Evolutionary conservation across 2,113 vertebrate species (phyloP), one percentile per base, ranked within the genome.

Genomic region (Mus spicilegus): DNA sequence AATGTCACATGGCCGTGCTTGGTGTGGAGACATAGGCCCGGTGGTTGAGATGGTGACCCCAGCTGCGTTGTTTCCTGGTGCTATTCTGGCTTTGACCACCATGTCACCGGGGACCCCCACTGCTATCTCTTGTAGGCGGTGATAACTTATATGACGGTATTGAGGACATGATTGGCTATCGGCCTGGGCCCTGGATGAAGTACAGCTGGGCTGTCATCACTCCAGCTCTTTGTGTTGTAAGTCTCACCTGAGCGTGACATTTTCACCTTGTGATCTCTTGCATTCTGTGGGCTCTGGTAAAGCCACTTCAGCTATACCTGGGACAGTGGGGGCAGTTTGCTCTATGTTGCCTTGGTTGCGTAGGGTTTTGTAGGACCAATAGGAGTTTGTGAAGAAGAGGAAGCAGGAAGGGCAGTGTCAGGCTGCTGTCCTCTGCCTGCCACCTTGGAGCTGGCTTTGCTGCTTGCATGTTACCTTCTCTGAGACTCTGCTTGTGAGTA

Each of bases 161-260:
- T 97, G 99, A 99, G 98, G 99, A 99, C 97, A 99, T 99, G 99
- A 99, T 99, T 95, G 99, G 99, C 98, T 99, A 99, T 98, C 99
- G 99, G 99, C 99, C 99, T 90, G 99, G 99, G 97, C 97, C 99
- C 33, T 99, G 99, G 99, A 99, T 99, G 99, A 99, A 99, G 97
- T 99, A 99, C 99, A 99, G 99, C 99, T 99, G 99, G 99, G 99
- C 99, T 97, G 92, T 99, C 92, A 98, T 99, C 98, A 99, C 99
- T 81, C 99, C 99, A 65, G 98, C 99, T 97, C 99, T 99, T 85
- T 99, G 99, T 26, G 98, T 99, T 98, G 99, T 99, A 97, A 99
- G 99, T 98, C 28, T 65, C 3, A 0, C n/a, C 39, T 14, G 3
- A 1, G 11, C 1, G 28, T 36, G 56, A 42, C 19, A 0, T 5